Base-by-base conservation (phyloP, 2,797 vertebrate genomes). In the Sebastes wilsoni region DNA sequence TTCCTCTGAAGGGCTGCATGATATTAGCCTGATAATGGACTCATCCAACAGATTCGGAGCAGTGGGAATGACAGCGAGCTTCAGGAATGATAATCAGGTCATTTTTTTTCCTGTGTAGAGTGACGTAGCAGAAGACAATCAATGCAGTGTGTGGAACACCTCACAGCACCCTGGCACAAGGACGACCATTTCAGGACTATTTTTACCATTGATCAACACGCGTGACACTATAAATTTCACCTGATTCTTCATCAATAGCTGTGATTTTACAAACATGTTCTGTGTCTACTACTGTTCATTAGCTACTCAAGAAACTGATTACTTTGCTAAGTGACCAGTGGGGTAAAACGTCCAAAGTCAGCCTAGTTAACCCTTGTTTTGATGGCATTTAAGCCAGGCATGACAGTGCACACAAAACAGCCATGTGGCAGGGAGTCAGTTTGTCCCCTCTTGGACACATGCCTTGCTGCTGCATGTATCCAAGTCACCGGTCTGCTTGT, bases 381-480 rank as follows among this genome's bases (percentile, higher is more conserved):
- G 16, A 54, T 42, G 6, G 20, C n/a, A 18, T 64, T 28, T 10
- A 60, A 16, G 9, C 1, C 42, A 46, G 32, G 22, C 9, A 49
- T 59, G 25, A 42, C 20, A 20, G n/a, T 25, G 16, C 10, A 60
- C 12, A 61, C 6, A 36, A 65, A 83, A 56, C 49, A 74, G 56
- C 59, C 42, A 81, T 58, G 80, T 70, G 66, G 46, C 52, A 55
- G 46, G 67, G 54, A 82, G 56, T 68, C 59, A 25, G 27, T 76
- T 27, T 66, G 65, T 79, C 76, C 78, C 82, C 86, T 89, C 73
- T 87, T 88, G 84, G 84, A 86, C 79, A 84, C 77, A 83, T 75
- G 84, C 86, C 89, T 85, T 84, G 77, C 89, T 77, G 77, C 69
- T 75, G 79, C 49, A 62, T 77, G 77, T 66, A 77, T 90, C 89